phyloP scores from a whole-genome alignment of 2,113 vertebrate genomes.

The Mugil cephalus region DNA sequence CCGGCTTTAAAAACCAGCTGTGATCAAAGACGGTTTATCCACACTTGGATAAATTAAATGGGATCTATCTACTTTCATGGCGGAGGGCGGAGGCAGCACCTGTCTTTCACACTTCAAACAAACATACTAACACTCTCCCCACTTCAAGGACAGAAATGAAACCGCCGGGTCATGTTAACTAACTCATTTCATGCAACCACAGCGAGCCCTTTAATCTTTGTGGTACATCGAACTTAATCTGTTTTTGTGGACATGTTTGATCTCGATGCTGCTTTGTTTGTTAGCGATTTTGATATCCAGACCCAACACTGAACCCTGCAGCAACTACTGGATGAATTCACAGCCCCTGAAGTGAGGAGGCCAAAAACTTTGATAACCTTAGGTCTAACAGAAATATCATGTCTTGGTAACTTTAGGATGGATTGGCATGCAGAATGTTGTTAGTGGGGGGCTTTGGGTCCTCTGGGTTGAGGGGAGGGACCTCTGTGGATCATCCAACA shows the following conservation, averaged over 20 bases:
- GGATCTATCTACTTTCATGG: conserved; percentile 2
- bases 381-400: too few relatives aligned
- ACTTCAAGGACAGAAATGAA: not conserved
- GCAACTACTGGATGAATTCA: not conserved
- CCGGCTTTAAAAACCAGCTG: conserved; percentile 18
- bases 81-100: conserved; percentile 9
- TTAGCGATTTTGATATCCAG: not conserved
- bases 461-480: too few relatives aligned
- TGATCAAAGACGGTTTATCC: conserved; percentile 36
- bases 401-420: too few relatives aligned
- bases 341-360: too few relatives aligned
- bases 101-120: conserved; percentile 25
- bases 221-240: not conserved
- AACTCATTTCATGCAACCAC: conserved; percentile 7
- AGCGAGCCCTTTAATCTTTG: not conserved
- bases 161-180: not conserved
- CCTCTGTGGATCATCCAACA: too few relatives aligned
- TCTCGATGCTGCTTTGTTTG: not conserved
- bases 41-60: not conserved
- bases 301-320: not conserved
- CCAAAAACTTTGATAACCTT: too few relatives aligned
- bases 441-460: too few relatives aligned
- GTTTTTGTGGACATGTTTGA: not conserved
- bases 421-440: too few relatives aligned
- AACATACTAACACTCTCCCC: not conserved